These are phyloP conservation scores for Hirtodrosophila cameraria DNA, from an alignment of 2,888 invertebrate genomes.

Conservation along the genomic window DNA sequence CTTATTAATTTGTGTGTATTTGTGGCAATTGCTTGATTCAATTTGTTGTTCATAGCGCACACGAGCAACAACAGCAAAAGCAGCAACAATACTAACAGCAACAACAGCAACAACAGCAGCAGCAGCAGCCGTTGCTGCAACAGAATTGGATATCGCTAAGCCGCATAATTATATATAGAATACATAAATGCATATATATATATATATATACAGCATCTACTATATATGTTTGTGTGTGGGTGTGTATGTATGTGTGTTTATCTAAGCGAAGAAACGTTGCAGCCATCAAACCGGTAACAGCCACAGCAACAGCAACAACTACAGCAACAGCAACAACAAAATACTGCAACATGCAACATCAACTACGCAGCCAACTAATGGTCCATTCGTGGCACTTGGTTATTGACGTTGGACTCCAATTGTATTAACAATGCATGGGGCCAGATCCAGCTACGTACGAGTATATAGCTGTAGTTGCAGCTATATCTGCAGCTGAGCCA, in stretches of 20 bases:
- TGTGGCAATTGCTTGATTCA: slow-evolving; percentile 62
- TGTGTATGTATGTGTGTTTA: slow-evolving; percentile 31
- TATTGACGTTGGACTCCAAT: slow-evolving; percentile 78
- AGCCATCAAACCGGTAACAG: slow-evolving; percentile 44
- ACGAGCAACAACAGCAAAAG: neutral
- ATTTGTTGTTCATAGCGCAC: slow-evolving; percentile 47
- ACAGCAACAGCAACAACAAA: slow-evolving; percentile 18
- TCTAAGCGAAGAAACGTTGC: slow-evolving; percentile 54
- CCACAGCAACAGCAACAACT: slow-evolving; percentile 17
- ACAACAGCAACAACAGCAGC: neutral
- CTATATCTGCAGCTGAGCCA: slow-evolving; percentile 17
- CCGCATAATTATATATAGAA: slow-evolving; percentile 58
- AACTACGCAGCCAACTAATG: slow-evolving; percentile 71
- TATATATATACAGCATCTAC: slow-evolving; percentile 1
- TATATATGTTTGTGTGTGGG: neutral
- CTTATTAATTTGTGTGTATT: neutral
- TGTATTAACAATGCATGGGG: slow-evolving; percentile 79
- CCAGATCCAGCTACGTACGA: slow-evolving; percentile 24
- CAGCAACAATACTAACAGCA: slow-evolving; percentile 1
- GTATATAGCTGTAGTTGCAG: slow-evolving; percentile 1
- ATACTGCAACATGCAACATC: slow-evolving; percentile 52
- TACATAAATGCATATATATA: slow-evolving; percentile 27
- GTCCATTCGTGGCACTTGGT: slow-evolving; percentile 81
- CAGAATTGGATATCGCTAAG: slow-evolving; percentile 28
- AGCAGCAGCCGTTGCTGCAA: neutral